Base-by-base conservation (phyloP, 2,888 invertebrate genomes). In the Ditula angustiorana region DNA sequence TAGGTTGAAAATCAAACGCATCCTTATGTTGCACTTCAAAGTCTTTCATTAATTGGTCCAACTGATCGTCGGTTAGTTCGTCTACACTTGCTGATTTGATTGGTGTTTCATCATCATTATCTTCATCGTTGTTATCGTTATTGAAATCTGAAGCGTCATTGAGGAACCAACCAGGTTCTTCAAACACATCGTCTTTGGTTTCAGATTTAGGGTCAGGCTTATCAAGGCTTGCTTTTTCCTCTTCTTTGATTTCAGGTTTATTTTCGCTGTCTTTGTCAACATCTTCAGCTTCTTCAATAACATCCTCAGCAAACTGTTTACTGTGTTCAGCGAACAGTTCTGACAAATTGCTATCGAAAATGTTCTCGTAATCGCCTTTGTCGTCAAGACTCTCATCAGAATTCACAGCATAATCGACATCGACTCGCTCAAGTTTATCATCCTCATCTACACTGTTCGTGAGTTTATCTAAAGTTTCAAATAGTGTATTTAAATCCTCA, bases 401-500 rank as follows among this genome's bases (percentile, higher is more conserved):
- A 47, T 59, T 30, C 3, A 53, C 53, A 37, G 64, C 64, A 16
- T 68, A 59, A 37, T 61, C 61, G 10, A 77, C 63, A 24, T 70
- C 66, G 24, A 67, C 61, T 10, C 61, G 35, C 8, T 69, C 60
- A 52, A 24, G 13, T 28, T 61, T 57, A 16, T 68, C 55, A 10
- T 71, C 69, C 10, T 71, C 64, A 7, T 73, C 66, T 3, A 73
- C 62, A 5, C 63, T 67, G 11, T 76, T 72, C 13, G 67, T 71
- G 8, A 89, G 72, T 71, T 87, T 85, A 10, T 80, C 72, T 57
- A 82, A 69, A 11, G 83, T 85, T 55, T 80, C 80, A 61, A 84
- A 77, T 24, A 90, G 68, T 60, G 81, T 78, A 13, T 81, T 77
- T 30, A 89, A 77, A 68, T 90, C 85, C 16, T 75, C 76, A 64